Conservation (phyloP, 2,113 vertebrate species). For the Pleuronectes platessa region DNA sequence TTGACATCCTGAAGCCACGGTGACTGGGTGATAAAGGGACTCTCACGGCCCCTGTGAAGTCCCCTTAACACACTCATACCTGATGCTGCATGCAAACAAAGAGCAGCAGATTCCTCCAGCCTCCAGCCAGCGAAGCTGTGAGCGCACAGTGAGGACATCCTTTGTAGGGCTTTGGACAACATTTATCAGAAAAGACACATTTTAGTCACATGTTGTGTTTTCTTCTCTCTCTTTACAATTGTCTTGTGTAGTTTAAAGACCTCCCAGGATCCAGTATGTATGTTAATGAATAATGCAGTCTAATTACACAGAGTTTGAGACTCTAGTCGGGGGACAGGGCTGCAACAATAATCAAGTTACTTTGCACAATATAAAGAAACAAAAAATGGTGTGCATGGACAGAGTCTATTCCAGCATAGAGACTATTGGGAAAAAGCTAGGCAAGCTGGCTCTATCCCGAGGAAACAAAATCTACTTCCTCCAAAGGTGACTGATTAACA, state of each 20-base stretch:
- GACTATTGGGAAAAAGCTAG: neutral
- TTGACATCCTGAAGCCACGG: slow-evolving; percentile 63
- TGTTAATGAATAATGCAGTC: slow-evolving; percentile 45
- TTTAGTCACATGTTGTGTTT: slow-evolving; percentile 22
- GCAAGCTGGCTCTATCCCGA: neutral
- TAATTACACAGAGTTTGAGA: neutral
- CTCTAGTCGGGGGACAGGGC: neutral
- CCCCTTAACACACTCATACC: slow-evolving; percentile 57
- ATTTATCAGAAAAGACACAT: slow-evolving; percentile 58
- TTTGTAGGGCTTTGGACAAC: slow-evolving; percentile 47
- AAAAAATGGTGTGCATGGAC: neutral
- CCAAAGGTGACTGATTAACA: neutral
- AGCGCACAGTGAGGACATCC: slow-evolving; percentile 27
- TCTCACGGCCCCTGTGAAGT: slow-evolving; percentile 41
- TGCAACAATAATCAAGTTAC: neutral
- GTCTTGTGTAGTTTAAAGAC: slow-evolving; percentile 39
- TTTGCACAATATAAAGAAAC: neutral
- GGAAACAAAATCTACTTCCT: neutral
- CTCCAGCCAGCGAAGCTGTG: slow-evolving; percentile 11
- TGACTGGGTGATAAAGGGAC: slow-evolving; percentile 63
- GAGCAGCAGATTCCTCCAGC: slow-evolving; percentile 47
- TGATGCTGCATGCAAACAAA: slow-evolving; percentile 70
- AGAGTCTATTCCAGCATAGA: neutral
- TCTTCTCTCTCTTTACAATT: neutral
- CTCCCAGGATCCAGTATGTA: slow-evolving; percentile 17